Conservation (phyloP, 2,113 vertebrate genomes). For the Colossoma macropomum region DNA sequence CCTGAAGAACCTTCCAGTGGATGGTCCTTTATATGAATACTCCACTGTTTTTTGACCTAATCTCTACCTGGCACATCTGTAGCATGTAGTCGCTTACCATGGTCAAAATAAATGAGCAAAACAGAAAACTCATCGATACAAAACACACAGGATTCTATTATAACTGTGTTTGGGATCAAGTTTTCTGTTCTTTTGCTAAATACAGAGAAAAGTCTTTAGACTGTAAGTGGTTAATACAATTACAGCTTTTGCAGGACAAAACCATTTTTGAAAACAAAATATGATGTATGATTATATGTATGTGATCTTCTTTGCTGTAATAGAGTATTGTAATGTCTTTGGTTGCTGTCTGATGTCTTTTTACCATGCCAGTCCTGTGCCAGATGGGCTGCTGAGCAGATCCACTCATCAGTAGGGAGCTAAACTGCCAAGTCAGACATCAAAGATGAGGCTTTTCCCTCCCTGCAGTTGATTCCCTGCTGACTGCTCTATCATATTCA, state of each 20-base stretch:
- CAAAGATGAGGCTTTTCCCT: constrained; percentile 25
- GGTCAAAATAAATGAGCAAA: not conserved
- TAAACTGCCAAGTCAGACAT: constrained; percentile 26
- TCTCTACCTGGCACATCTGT: not conserved
- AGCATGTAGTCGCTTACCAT: not conserved
- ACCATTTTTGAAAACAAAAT: not conserved
- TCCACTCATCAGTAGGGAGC: constrained; percentile 1
- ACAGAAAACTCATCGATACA: no score
- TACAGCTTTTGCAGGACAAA: not conserved
- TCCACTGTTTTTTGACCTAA: not conserved
- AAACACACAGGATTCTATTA: no score
- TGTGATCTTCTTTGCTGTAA: not conserved
- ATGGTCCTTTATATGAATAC: not conserved
- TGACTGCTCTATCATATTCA: constrained; percentile 56
- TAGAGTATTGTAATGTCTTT: not conserved
- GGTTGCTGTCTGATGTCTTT: not conserved
- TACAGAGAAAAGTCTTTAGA: not conserved
- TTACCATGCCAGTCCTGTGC: not conserved
- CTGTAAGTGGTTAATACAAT: not conserved
- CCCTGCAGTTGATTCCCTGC: constrained; percentile 45
- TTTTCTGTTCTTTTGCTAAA: no score
- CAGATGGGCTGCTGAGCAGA: not conserved
- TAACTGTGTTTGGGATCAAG: no score
- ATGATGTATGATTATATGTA: not conserved
- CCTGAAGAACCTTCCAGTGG: not conserved